phyloP scores from a whole-genome alignment of 2,888 invertebrate species.

The Tanypteryx hageni region DNA sequence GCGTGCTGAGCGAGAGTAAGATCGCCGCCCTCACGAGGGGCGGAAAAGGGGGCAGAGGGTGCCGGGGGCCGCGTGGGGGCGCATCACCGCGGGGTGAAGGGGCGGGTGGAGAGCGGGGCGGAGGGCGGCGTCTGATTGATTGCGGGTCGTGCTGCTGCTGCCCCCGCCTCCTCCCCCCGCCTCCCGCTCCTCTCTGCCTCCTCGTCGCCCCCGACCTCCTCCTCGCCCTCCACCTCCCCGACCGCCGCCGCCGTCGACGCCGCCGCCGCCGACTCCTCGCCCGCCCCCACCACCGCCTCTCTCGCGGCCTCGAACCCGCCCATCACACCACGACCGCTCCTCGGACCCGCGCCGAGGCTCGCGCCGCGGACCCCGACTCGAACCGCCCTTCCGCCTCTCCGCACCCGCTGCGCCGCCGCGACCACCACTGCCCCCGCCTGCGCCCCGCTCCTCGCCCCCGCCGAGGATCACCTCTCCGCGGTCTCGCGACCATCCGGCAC shows the following conservation, averaged over 20 bases:
- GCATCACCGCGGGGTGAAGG: not conserved
- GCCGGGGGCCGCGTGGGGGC: constrained; percentile 39
- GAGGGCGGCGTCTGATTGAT: not conserved
- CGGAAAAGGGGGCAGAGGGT: constrained; percentile 20
- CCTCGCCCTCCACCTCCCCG: constrained; percentile 26
- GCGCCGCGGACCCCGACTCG: not conserved
- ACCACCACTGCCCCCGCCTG: not conserved
- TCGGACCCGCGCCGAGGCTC: not conserved
- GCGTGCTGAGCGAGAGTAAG: not conserved
- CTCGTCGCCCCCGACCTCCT: not conserved
- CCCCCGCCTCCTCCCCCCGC: constrained; percentile 38
- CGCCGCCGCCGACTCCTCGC: not conserved
- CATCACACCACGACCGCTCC: constrained; percentile 24
- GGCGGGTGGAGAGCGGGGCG: constrained; percentile 18
- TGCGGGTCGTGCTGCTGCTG: not conserved
- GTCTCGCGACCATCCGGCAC: constrained; percentile 10
- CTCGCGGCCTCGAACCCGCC: constrained; percentile 16
- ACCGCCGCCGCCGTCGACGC: not conserved
- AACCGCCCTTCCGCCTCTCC: not conserved
- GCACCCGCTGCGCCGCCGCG: not conserved
- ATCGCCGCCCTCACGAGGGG: constrained; percentile 29
- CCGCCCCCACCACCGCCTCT: constrained; percentile 5
- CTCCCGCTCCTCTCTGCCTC: not conserved
- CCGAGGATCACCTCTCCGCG: not conserved
- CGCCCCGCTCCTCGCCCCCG: not conserved